Evolutionary conservation across 2,113 vertebrate species (phyloP).

Genomic region (Lepisosteus osseus): DNA sequence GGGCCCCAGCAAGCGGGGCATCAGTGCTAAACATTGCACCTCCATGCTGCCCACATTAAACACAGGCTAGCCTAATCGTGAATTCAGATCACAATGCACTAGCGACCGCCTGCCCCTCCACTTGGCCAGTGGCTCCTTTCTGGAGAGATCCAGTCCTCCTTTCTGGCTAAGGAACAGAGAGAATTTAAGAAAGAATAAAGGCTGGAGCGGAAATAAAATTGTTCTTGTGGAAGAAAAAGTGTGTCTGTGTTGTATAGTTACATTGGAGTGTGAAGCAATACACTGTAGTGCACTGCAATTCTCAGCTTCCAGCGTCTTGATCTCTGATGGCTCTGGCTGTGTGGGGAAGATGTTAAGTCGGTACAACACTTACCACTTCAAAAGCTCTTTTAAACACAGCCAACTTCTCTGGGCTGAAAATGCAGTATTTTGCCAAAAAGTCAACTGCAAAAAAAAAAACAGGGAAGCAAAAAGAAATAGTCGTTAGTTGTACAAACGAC

Average conservation of each 20-base stretch:
- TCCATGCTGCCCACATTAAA: too few species aligned
- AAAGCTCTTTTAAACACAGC: constrained; percentile 86
- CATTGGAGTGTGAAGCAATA: constrained; percentile 73
- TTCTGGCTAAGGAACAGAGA: not conserved
- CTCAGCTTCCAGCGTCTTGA: constrained; percentile 64
- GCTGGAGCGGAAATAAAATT: constrained; percentile 61
- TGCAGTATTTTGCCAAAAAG: constrained; percentile 90
- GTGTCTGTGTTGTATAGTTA: constrained; percentile 70
- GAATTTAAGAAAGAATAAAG: not conserved
- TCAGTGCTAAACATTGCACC: too few species aligned
- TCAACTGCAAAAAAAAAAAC: constrained; percentile 69
- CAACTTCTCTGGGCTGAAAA: constrained; percentile 88
- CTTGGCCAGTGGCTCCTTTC: constrained; percentile 73
- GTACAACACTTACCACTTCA: constrained; percentile 84
- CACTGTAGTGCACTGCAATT: constrained; percentile 61
- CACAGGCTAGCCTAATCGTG: constrained; percentile 70
- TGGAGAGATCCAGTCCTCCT: constrained; percentile 24
- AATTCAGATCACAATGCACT: constrained; percentile 74
- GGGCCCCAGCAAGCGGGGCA: too few species aligned
- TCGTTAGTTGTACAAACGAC: constrained; percentile 32
- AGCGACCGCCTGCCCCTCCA: constrained; percentile 75
- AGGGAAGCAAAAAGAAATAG: constrained; percentile 36
- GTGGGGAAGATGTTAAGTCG: constrained; percentile 63
- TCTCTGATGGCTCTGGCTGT: constrained; percentile 63
- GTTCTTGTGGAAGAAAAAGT: constrained; percentile 65